These are phyloP conservation scores for Platorchestia sp. DNA, from an alignment of 1,140 invertebrate genomes.

Conservation along the genomic window DNA sequence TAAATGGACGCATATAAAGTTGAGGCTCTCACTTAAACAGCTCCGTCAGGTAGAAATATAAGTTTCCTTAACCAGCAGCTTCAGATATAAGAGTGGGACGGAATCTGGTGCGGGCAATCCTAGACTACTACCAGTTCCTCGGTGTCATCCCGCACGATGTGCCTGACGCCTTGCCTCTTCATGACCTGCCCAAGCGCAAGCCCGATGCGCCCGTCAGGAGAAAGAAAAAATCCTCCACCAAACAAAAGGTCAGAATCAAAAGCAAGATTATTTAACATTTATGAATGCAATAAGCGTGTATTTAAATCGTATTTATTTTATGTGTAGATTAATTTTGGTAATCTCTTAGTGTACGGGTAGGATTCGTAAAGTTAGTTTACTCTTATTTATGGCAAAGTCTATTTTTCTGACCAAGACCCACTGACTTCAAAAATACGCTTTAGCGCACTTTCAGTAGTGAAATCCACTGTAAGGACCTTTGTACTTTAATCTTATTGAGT, in stretches of 20 bases:
- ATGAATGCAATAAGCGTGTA: too few species aligned
- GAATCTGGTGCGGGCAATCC: conserved; percentile 49
- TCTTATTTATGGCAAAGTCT: too few species aligned
- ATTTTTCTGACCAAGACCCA: too few species aligned
- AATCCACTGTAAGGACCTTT: too few species aligned
- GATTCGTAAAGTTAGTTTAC: too few species aligned
- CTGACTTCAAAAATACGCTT: too few species aligned
- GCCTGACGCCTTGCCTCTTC: conserved; percentile 40
- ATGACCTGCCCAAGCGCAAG: conserved; percentile 58
- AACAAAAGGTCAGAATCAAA: neutral
- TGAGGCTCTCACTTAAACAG: too few species aligned
- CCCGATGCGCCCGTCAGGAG: conserved; percentile 66
- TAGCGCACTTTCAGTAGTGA: too few species aligned
- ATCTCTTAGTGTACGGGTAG: too few species aligned
- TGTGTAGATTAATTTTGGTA: neutral
- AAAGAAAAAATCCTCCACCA: neutral
- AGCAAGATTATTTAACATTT: neutral
- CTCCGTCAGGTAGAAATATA: neutral
- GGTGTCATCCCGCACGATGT: conserved; percentile 54
- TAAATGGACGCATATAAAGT: too few species aligned
- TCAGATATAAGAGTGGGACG: conserved; percentile 57
- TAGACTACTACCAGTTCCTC: conserved; percentile 58
- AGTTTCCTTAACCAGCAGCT: conserved; percentile 8
- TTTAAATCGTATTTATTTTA: neutral
- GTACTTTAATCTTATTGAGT: too few species aligned